Conservation (phyloP, 2,113 vertebrate species). For the Struthio camelus region DNA sequence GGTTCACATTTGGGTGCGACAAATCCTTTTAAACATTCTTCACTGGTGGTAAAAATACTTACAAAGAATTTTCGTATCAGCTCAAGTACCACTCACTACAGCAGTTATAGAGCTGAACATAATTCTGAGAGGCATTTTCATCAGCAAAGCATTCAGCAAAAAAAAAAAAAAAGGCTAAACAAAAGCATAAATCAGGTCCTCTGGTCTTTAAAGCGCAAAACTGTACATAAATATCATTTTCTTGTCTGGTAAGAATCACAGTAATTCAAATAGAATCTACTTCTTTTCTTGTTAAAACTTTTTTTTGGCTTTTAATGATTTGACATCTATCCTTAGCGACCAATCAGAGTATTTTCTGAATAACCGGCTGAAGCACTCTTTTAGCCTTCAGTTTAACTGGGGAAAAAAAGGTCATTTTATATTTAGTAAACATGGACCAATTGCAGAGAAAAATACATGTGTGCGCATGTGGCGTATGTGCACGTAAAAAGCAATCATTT, state of each 20-base stretch:
- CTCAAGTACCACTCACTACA: neutral
- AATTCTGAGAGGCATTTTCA: neutral
- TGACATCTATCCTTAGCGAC: neutral
- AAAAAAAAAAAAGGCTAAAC: neutral
- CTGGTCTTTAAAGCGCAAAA: neutral
- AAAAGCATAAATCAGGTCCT: neutral
- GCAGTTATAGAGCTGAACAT: neutral
- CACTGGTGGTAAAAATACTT: neutral
- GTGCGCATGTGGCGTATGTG: neutral
- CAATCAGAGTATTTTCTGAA: neutral
- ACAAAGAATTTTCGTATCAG: neutral
- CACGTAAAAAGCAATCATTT: neutral
- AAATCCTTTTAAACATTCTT: slow-evolving; percentile 19
- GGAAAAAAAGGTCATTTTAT: neutral
- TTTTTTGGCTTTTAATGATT: neutral
- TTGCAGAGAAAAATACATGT: neutral
- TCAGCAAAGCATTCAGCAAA: neutral
- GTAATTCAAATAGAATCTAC: neutral
- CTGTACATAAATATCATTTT: fast-evolving
- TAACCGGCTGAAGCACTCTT: neutral
- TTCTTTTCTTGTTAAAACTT: neutral
- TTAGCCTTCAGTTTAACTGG: neutral
- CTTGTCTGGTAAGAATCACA: neutral
- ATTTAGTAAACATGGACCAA: neutral
- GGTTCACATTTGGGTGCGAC: neutral